Base-by-base conservation (phyloP, 2,888 invertebrate species). In the Pollenia griseotomentosa region DNA sequence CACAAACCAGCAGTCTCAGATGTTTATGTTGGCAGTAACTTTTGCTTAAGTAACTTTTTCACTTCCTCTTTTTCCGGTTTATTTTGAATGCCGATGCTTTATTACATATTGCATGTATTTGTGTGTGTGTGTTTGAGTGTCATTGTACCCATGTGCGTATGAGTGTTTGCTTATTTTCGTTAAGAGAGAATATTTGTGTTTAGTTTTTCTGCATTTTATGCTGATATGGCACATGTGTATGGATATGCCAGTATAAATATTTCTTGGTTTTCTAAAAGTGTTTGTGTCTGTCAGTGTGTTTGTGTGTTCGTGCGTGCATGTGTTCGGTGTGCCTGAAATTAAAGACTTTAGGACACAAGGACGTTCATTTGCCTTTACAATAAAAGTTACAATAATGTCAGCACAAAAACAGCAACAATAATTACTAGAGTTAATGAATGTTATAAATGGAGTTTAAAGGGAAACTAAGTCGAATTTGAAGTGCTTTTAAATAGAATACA, bases 361-460 rank as follows among this genome's bases (percentile, higher is more conserved):
- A 86, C 86, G 78, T 86, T 86, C 82, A 70, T 82, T 74, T 82
- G 78, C 86, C 82, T 79, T 82, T 61, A 19, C 7, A 70, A 53
- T 33, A 77, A 55, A 55, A 55, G 55, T 46, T 40, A 12, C 70
- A 77, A 44, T 14, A 48, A 59, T 51, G n/a, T 42, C 40, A 55
- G n/a, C n/a, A 16, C 19, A 42, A 63, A 19, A 75, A 42, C 1
- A 11, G 42, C 2, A 65, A 46, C 14, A 57, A 44, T 44, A 57
- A 48, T 16, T 48, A 40, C 44, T 16, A 12, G 23, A 19, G n/a
- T 9, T 61, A 42, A 19, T 16, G 11, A 59, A 48, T 51, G 48
- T 4, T 5, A 48, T 74, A 8, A 33, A 59, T 33, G 16, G 44
- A 23, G 14, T 44, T 46, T 46, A 14, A 19, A 44, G 12, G 19